Conservation (phyloP, 2,888 invertebrate genomes). For the Habrosyne pyritoides region DNA sequence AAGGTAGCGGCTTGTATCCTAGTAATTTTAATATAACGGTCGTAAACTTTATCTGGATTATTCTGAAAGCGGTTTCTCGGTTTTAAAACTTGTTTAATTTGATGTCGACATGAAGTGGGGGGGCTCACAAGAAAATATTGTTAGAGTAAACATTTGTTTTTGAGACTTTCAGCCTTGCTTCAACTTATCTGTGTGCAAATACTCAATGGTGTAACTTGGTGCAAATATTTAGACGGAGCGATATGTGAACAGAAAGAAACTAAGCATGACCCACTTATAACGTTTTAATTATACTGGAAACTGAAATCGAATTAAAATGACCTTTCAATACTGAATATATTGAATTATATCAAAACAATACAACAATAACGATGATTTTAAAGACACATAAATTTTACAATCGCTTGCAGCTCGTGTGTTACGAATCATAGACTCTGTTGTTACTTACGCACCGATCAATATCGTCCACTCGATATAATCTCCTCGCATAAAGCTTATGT, state of each 20-base stretch:
- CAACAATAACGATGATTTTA: neutral
- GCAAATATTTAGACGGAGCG: constrained; percentile 6
- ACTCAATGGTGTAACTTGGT: constrained; percentile 19
- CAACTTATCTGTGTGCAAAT: constrained; percentile 55
- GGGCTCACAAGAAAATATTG: constrained; percentile 68
- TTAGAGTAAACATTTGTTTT: constrained; percentile 70
- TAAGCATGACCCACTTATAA: neutral
- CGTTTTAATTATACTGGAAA: neutral
- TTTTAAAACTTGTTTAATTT: constrained; percentile 72
- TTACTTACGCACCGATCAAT: constrained; percentile 61
- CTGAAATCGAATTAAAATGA: neutral
- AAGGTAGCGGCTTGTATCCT: constrained; percentile 29
- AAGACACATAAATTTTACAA: constrained; percentile 9
- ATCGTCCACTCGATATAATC: constrained; percentile 68
- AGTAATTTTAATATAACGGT: constrained; percentile 48
- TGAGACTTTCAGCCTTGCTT: constrained; percentile 58
- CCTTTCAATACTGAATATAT: neutral
- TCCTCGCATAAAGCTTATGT: constrained; percentile 56
- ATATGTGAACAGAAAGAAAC: neutral
- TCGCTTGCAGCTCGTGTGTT: constrained; percentile 20
- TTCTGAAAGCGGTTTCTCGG: constrained; percentile 49
- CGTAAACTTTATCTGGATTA: constrained; percentile 70
- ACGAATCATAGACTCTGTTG: neutral
- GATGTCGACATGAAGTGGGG: constrained; percentile 78
- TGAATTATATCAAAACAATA: neutral